phyloP scores from a whole-genome alignment of 2,797 vertebrate genomes.

The Crenuchus spilurus region DNA sequence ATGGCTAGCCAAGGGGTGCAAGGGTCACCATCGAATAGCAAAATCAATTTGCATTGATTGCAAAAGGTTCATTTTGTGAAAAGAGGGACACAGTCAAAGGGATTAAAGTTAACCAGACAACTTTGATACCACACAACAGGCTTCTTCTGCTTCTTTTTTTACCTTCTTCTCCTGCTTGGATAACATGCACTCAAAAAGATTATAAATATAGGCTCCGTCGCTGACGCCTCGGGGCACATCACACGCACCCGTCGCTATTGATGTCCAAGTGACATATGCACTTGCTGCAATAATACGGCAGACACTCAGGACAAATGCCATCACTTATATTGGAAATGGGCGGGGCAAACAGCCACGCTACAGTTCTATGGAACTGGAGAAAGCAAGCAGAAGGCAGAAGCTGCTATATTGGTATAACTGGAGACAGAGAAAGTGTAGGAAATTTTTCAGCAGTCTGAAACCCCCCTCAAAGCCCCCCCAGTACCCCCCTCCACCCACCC shows the following conservation, averaged over 20 bases:
- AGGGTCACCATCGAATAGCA: slow-evolving; percentile 94
- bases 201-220: slow-evolving; percentile 51
- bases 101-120: slow-evolving; percentile 95
- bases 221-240: slow-evolving; percentile 27
- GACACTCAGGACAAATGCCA: neutral
- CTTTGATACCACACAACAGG: slow-evolving; percentile 86
- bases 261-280: slow-evolving; percentile 42
- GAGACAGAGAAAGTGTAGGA: neutral
- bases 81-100: slow-evolving; percentile 84
- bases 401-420: too few relatives aligned
- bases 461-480: neutral
- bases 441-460: neutral
- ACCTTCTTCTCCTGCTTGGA: slow-evolving; percentile 60
- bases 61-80: slow-evolving; percentile 97
- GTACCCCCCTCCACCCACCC: neutral
- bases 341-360: neutral
- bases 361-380: neutral
- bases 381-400: too few relatives aligned
- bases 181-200: slow-evolving; percentile 73
- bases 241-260: slow-evolving; percentile 33
- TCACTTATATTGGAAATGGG: neutral
- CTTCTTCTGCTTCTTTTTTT: slow-evolving; percentile 54
- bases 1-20: slow-evolving; percentile 86
- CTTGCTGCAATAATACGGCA: slow-evolving; percentile 21
- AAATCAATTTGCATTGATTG: slow-evolving; percentile 99